Evolutionary conservation across 2,113 vertebrate genomes (phyloP).

Genomic region (Crotalus horridus): DNA sequence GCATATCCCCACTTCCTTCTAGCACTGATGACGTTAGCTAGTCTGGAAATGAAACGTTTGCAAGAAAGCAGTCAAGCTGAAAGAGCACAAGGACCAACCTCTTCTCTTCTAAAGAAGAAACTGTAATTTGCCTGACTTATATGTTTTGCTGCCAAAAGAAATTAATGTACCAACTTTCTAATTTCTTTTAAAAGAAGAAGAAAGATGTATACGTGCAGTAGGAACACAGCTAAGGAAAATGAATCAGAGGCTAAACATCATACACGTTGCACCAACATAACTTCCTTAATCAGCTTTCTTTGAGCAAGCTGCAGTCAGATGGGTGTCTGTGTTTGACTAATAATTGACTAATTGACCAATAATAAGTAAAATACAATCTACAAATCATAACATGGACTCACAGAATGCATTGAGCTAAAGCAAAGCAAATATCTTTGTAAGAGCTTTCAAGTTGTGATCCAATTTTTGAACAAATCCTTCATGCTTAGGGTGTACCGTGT

Average conservation of each 20-base stretch:
- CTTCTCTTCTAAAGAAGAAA: neutral
- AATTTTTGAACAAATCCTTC: neutral
- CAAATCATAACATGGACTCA: neutral
- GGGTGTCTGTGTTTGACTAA: neutral
- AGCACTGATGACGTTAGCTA: neutral
- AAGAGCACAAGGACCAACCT: neutral
- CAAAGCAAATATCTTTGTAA: neutral
- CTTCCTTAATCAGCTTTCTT: neutral
- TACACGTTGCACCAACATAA: neutral
- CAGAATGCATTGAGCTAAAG: neutral
- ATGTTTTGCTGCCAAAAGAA: neutral
- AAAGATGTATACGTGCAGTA: neutral
- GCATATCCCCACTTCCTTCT: neutral
- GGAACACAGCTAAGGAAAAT: neutral
- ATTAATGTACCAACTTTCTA: neutral
- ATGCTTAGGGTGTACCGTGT: neutral
- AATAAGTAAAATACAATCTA: neutral
- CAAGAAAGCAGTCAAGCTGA: neutral
- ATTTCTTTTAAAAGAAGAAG: neutral
- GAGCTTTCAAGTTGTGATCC: neutral
- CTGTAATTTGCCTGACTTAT: neutral
- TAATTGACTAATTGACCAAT: neutral
- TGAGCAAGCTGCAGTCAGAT: neutral
- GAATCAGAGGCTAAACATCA: neutral
- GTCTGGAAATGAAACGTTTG: neutral